Conservation (phyloP, 1,140 invertebrate species). For the Doryteuthis pealeii region DNA sequence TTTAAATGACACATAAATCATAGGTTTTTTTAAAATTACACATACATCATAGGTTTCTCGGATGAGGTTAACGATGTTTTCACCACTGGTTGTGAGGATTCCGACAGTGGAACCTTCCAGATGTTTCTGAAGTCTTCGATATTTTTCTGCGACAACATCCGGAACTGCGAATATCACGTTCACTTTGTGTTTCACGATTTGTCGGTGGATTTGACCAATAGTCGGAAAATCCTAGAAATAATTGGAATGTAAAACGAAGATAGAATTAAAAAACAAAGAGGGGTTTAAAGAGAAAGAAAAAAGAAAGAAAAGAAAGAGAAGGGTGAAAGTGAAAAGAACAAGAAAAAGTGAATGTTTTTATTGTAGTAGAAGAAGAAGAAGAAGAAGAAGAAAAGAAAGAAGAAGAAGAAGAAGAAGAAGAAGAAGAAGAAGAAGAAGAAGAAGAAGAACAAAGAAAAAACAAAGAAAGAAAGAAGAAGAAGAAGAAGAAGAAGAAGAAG, state of each 20-base stretch:
- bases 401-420: neutral
- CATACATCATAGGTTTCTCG: slow-evolving; percentile 1
- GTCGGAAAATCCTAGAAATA: slow-evolving; percentile 87
- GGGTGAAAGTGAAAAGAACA: neutral
- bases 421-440: neutral
- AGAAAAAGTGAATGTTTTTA: neutral
- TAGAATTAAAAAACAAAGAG: neutral
- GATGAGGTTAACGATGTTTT: neutral
- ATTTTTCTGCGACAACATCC: slow-evolving; percentile 10
- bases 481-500: neutral
- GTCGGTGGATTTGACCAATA: slow-evolving; percentile 80
- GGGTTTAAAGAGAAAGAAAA: neutral
- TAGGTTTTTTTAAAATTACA: too few species aligned
- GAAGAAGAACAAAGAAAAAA: neutral
- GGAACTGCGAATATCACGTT: slow-evolving; percentile 94
- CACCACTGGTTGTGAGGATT: neutral
- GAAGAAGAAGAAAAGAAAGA: neutral
- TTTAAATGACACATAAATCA: too few species aligned
- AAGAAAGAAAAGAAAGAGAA: neutral
- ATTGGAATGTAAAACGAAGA: neutral
- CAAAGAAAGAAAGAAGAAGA: neutral
- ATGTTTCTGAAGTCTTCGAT: slow-evolving; percentile 12
- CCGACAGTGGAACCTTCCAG: neutral
- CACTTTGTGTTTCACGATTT: slow-evolving; percentile 89
- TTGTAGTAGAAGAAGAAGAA: neutral